Conservation (phyloP, 2,888 invertebrate species). For the Drosophila colorata region DNA sequence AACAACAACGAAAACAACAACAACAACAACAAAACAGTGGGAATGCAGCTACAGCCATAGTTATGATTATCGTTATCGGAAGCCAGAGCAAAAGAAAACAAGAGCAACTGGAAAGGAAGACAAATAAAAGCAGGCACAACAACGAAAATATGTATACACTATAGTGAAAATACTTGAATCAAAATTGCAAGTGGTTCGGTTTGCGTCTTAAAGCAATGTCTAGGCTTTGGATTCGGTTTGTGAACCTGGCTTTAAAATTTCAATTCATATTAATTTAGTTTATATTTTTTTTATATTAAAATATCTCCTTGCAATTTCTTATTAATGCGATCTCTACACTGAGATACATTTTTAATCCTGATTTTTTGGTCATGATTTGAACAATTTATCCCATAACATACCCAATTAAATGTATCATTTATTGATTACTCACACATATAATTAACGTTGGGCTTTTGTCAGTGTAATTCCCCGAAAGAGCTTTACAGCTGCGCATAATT, state of each 20-base stretch:
- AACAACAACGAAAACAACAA: constrained; percentile 15
- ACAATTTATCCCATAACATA: no score
- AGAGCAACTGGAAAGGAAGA: constrained; percentile 24
- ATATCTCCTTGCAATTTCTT: no score
- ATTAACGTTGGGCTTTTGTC: background rate
- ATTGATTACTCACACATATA: background rate
- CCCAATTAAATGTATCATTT: background rate
- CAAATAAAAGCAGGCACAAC: background rate
- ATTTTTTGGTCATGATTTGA: no score
- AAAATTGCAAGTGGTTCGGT: no score
- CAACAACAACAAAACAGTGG: constrained; percentile 13
- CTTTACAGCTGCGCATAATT: background rate
- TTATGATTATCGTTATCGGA: constrained; percentile 64
- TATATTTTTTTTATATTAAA: background rate
- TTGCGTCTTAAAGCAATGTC: background rate
- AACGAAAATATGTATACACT: constrained; percentile 1
- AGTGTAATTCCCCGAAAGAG: background rate
- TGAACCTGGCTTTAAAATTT: no score
- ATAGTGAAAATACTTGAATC: background rate
- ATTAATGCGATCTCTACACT: no score
- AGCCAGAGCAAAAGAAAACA: constrained; percentile 31
- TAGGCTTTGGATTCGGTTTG: no score
- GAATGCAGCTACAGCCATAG: constrained; percentile 15
- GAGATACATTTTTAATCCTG: no score
- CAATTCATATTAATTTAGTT: no score